Percentiles rank a stretch among this genome's conserved stretches.
Evolutionary conservation across 2,888 invertebrate genomes (phyloP).

Genomic region (Smittia aterrima): DNA sequence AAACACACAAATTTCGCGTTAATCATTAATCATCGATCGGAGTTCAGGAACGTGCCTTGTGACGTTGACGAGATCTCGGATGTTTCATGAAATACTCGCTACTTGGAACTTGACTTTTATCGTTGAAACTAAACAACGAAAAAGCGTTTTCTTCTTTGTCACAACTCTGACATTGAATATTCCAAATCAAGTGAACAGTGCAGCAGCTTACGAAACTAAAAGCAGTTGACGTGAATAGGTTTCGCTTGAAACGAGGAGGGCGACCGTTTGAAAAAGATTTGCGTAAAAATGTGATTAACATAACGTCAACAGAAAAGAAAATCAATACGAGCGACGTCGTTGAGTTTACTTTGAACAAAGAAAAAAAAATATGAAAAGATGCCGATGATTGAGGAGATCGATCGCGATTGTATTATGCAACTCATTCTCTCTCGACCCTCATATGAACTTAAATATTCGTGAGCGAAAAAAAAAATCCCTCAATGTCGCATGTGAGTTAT

Average conservation of each 20-base stretch:
- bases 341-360: background rate
- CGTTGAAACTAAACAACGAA: background rate
- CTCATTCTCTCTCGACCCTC: no score
- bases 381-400: background rate
- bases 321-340: background rate
- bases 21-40: background rate
- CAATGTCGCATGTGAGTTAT: no score
- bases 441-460: no score
- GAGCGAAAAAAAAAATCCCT: no score
- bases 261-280: conserved; percentile 18
- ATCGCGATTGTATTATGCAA: background rate
- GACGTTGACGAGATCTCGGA: no score
- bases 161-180: conserved; percentile 34
- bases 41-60: background rate
- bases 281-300: conserved; percentile 38
- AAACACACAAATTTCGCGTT: background rate
- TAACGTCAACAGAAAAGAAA: background rate
- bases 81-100: no score
- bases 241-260: background rate
- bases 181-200: conserved; percentile 29
- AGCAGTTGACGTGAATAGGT: background rate
- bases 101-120: no score
- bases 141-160: background rate
- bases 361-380: background rate
- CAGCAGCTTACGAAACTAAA: conserved; percentile 8